Conservation (phyloP, 2,113 vertebrate genomes). For the Aleadryas rufinucha region DNA sequence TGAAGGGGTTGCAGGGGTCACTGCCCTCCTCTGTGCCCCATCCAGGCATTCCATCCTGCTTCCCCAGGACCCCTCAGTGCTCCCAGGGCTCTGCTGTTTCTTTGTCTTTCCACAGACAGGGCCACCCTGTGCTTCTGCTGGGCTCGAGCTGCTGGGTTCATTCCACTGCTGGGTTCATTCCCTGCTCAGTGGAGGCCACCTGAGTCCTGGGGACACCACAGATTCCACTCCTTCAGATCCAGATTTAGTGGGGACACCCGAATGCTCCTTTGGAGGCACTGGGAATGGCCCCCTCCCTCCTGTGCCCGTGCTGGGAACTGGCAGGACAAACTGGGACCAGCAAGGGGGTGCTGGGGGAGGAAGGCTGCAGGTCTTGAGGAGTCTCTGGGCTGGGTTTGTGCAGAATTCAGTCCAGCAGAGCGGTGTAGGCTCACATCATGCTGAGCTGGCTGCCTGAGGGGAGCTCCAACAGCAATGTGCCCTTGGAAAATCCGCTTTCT, state of each 20-base stretch:
- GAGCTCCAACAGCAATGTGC: neutral
- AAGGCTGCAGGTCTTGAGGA: neutral
- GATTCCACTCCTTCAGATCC: too few relatives aligned
- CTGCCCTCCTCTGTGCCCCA: accelerated
- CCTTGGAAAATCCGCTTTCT: neutral
- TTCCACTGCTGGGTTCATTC: neutral
- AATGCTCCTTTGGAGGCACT: neutral
- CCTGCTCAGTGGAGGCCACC: neutral
- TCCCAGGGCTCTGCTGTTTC: neutral
- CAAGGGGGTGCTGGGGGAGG: neutral
- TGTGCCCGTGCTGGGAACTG: neutral
- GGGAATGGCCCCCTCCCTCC: neutral
- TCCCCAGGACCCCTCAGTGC: neutral
- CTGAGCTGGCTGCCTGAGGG: accelerated
- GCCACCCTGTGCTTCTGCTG: neutral
- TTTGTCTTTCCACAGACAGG: neutral
- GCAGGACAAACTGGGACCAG: neutral
- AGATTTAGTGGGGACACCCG: neutral
- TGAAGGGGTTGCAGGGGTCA: neutral
- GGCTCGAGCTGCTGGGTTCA: neutral
- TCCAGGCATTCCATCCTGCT: neutral
- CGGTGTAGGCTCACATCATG: neutral
- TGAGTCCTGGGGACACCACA: neutral
- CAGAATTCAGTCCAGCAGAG: neutral
- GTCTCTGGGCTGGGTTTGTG: neutral